Conservation (phyloP, 1,140 invertebrate genomes). For the Neomicropteryx cornuta region DNA sequence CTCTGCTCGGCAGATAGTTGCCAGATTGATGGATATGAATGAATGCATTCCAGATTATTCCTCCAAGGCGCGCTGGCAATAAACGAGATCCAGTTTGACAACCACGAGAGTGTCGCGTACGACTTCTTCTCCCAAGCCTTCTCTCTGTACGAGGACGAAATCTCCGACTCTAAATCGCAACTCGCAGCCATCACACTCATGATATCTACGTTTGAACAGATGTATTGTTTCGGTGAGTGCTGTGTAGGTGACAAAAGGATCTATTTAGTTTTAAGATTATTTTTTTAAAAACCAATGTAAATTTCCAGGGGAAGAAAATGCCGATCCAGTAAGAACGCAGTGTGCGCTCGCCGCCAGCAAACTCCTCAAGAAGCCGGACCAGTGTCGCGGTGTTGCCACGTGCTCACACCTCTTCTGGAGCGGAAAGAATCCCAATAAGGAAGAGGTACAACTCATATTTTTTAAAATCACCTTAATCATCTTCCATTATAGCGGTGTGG, state of each 20-base stretch:
- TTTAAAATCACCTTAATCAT: too few relatives aligned
- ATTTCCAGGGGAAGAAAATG: constrained; percentile 72
- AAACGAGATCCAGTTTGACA: constrained; percentile 85
- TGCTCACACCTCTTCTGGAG: constrained; percentile 97
- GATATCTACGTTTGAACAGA: constrained; percentile 91
- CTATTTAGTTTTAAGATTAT: not conserved
- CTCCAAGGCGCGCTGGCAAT: constrained; percentile 91
- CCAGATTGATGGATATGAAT: too few relatives aligned
- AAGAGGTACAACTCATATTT: too few relatives aligned
- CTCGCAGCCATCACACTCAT: constrained; percentile 91
- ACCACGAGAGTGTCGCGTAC: constrained; percentile 93
- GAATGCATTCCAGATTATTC: constrained; percentile 66
- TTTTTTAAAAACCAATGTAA: not conserved
- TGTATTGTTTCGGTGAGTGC: constrained; percentile 67
- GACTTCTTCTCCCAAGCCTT: constrained; percentile 98
- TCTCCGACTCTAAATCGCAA: constrained; percentile 95
- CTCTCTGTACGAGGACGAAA: constrained; percentile 97
- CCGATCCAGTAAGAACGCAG: constrained; percentile 90
- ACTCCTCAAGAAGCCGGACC: constrained; percentile 94
- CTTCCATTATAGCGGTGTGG: too few relatives aligned
- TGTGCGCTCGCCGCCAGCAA: constrained; percentile 91
- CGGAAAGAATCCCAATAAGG: constrained; percentile 60
- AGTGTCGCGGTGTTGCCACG: constrained; percentile 81
- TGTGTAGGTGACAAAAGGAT: not conserved
- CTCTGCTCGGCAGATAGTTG: too few relatives aligned